Conservation (phyloP, 2,888 invertebrate genomes). For the Osmoderma eremita region DNA sequence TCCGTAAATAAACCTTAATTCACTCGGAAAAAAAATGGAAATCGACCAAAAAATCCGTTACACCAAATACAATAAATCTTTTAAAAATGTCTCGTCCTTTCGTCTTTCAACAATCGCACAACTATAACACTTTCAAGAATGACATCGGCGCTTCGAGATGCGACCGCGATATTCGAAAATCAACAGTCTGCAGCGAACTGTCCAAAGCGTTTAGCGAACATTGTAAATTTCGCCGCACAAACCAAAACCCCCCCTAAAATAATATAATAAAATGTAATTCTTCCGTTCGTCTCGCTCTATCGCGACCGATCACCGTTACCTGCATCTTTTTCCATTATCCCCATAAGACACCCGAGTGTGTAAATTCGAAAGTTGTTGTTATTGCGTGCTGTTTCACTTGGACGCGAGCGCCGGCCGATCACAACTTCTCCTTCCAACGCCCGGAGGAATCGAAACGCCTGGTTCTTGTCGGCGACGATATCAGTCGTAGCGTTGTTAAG, state of each 20-base stretch:
- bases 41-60: neutral
- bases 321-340: constrained; percentile 46
- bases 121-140: constrained; percentile 19
- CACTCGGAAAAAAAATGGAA: constrained; percentile 16
- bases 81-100: neutral
- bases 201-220: constrained; percentile 43
- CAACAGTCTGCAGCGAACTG: constrained; percentile 48
- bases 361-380: constrained; percentile 42
- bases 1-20: constrained; percentile 9
- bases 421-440: constrained; percentile 14
- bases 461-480: neutral
- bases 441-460: constrained; percentile 21
- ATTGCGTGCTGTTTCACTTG: constrained; percentile 28
- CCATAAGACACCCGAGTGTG: constrained; percentile 45
- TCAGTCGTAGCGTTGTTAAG: constrained; percentile 2
- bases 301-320: neutral
- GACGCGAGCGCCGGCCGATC: neutral
- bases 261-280: constrained; percentile 34
- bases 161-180: constrained; percentile 46
- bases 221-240: constrained; percentile 46
- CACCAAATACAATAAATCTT: neutral
- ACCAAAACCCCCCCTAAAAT: constrained; percentile 44
- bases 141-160: constrained; percentile 13
- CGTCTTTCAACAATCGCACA: constrained; percentile 12
- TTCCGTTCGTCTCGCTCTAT: constrained; percentile 22